phyloP scores from a whole-genome alignment of 2,888 invertebrate genomes.

The Vanessa cardui region DNA sequence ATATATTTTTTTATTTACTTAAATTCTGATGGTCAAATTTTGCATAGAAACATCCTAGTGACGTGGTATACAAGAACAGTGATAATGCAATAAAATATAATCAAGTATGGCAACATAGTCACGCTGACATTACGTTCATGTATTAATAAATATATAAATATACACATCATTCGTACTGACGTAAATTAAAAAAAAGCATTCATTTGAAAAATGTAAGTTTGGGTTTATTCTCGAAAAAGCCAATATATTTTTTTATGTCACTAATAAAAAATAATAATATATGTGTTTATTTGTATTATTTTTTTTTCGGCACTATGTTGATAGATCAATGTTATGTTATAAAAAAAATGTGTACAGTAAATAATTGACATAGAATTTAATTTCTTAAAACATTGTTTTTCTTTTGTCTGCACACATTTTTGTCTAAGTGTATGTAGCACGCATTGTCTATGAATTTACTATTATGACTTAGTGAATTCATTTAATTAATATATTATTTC shows the following conservation, averaged over 20 bases:
- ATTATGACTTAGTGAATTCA: constrained; percentile 5
- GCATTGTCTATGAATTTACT: constrained; percentile 58
- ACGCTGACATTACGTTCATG: constrained; percentile 17
- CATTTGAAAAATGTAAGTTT: too few relatives aligned
- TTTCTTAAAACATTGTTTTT: background rate
- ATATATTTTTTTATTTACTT: background rate
- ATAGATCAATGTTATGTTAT: constrained; percentile 43
- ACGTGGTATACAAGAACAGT: background rate
- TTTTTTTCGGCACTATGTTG: constrained; percentile 34
- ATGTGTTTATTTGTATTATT: background rate
- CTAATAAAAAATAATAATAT: background rate
- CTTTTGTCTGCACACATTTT: constrained; percentile 50
- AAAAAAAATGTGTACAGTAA: constrained; percentile 43
- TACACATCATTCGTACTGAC: background rate
- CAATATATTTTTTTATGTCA: background rate
- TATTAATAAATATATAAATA: constrained; percentile 17
- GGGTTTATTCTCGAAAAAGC: too few relatives aligned
- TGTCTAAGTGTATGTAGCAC: constrained; percentile 50
- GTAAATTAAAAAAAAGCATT: background rate
- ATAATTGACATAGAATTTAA: background rate
- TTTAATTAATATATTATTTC: background rate
- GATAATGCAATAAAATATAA: constrained; percentile 4
- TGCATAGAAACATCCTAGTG: background rate
- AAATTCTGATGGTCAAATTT: background rate
- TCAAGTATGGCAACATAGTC: constrained; percentile 19